Percentiles rank a stretch among this genome's conserved stretches.
These are phyloP conservation scores for Gymnodraco acuticeps DNA, from an alignment of 2,797 vertebrate genomes.

Conservation along the genomic window DNA sequence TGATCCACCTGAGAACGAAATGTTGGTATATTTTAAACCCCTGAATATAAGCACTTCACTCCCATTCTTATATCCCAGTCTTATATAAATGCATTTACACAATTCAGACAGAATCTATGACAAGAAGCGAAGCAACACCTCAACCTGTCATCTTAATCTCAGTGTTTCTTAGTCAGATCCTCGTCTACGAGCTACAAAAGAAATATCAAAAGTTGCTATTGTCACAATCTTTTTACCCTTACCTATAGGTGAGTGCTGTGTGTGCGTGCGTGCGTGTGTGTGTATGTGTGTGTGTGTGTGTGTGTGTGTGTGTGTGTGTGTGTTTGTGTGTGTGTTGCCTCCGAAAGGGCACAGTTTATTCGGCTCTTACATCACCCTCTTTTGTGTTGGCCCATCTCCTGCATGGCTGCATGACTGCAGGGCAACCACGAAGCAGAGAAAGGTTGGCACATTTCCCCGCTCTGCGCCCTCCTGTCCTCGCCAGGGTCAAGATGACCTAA, in stretches of 20 bases:
- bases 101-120: slow-evolving; percentile 17
- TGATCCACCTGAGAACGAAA: slow-evolving; percentile 10
- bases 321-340: slow-evolving; percentile 37
- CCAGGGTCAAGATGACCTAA: slow-evolving; percentile 61
- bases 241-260: slow-evolving; percentile 16
- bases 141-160: slow-evolving; percentile 43
- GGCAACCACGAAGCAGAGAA: slow-evolving; percentile 50
- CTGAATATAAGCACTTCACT: slow-evolving; percentile 9
- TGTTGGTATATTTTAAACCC: slow-evolving; percentile 7
- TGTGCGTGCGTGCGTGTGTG: not conserved
- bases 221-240: slow-evolving; percentile 28
- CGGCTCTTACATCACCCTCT: slow-evolving; percentile 59
- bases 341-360: slow-evolving; percentile 50
- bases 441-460: slow-evolving; percentile 29
- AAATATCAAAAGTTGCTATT: slow-evolving; percentile 41
- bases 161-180: slow-evolving; percentile 34
- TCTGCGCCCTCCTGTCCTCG: slow-evolving; percentile 36
- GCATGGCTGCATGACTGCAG: slow-evolving; percentile 57
- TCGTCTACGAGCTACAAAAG: slow-evolving; percentile 37
- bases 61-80: not conserved
- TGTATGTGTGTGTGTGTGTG: slow-evolving; percentile 29
- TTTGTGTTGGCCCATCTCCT: slow-evolving; percentile 52
- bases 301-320: slow-evolving; percentile 2
- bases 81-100: slow-evolving; percentile 36
- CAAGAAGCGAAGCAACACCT: slow-evolving; percentile 36